phyloP scores from a whole-genome alignment of 2,113 vertebrate species.

The Centropristis striata region DNA sequence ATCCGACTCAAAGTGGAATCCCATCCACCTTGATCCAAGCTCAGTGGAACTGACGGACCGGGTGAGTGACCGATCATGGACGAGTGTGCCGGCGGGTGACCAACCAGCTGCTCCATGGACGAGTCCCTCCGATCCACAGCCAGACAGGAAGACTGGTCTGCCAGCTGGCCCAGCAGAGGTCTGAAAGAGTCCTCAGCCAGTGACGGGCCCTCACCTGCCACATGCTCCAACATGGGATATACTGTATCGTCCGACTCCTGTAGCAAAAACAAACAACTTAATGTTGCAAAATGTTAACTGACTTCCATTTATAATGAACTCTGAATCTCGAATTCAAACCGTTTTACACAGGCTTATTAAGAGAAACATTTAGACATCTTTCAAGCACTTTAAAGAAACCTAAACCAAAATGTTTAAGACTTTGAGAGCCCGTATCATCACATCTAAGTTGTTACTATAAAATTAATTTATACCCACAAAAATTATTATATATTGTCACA shows the following conservation, averaged over 20 bases:
- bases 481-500: too few species aligned
- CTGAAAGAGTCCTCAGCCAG: conserved; percentile 54
- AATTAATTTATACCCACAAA: too few species aligned
- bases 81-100: conserved; percentile 72
- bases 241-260: conserved; percentile 45
- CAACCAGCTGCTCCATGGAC: conserved; percentile 50
- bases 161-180: conserved; percentile 64
- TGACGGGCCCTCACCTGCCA: conserved; percentile 13
- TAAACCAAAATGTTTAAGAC: too few species aligned
- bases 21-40: conserved; percentile 37
- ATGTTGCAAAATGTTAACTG: too few species aligned
- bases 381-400: too few species aligned
- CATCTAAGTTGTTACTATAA: too few species aligned
- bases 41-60: neutral
- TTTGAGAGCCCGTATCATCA: too few species aligned
- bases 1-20: conserved; percentile 67
- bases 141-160: conserved; percentile 67
- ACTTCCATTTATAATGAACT: too few species aligned
- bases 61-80: conserved; percentile 64
- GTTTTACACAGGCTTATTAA: too few species aligned
- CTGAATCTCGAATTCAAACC: too few species aligned
- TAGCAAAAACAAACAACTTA: neutral
- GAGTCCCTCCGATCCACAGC: conserved; percentile 35
- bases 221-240: conserved; percentile 6
- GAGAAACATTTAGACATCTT: too few species aligned